phyloP scores from a whole-genome alignment of 2,888 invertebrate species.

The Ptychoptera contaminata region DNA sequence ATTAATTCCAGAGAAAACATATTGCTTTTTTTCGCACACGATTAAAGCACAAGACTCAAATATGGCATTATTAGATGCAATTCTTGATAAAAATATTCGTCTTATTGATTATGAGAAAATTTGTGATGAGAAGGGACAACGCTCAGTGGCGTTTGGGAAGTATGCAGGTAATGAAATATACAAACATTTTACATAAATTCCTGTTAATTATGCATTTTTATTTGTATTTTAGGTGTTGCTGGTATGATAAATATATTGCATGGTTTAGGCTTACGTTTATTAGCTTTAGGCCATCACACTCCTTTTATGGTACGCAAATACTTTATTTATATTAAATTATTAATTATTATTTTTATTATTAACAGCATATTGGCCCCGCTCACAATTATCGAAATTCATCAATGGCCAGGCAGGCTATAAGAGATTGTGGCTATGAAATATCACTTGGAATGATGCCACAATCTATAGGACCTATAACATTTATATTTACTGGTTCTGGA shows the following conservation, averaged over 20 bases:
- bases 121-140: slow-evolving; percentile 71
- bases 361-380: slow-evolving; percentile 86
- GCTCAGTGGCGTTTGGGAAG: slow-evolving; percentile 96
- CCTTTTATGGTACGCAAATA: slow-evolving; percentile 74
- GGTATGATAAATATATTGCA: slow-evolving; percentile 98
- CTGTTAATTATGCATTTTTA: not conserved
- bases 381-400: slow-evolving; percentile 97
- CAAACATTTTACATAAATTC: not conserved
- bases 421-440: slow-evolving; percentile 99
- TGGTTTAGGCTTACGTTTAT: slow-evolving; percentile 79
- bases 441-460: slow-evolving; percentile 91
- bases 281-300: slow-evolving; percentile 96
- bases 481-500: slow-evolving; percentile 96
- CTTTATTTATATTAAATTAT: slow-evolving; percentile 5
- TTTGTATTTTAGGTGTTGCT: slow-evolving; percentile 49
- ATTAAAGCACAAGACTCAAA: slow-evolving; percentile 98
- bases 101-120: slow-evolving; percentile 96
- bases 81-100: slow-evolving; percentile 90
- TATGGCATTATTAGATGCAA: slow-evolving; percentile 92
- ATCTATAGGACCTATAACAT: slow-evolving; percentile 91
- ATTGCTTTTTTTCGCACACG: slow-evolving; percentile 97
- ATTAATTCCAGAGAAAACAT: slow-evolving; percentile 90
- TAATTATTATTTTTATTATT: slow-evolving; percentile 1
- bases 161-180: slow-evolving; percentile 76
- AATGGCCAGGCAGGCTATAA: slow-evolving; percentile 92